Conservation (phyloP, 2,888 invertebrate genomes). For the Diaperis boleti region DNA sequence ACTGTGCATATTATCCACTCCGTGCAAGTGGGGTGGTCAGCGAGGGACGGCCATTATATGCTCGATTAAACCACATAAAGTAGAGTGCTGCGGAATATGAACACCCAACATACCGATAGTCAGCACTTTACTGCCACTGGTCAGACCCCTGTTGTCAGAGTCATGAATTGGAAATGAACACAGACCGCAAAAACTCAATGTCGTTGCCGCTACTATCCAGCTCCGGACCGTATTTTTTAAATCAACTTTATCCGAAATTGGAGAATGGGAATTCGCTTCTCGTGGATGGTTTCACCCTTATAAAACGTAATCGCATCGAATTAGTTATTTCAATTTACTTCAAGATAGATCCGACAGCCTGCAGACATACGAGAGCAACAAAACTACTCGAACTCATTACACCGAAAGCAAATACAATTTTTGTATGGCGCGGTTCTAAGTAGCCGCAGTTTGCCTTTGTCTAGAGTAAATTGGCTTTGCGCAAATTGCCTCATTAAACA, state of each 20-base stretch:
- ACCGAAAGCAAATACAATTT: conserved; percentile 4
- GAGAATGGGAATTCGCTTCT: conserved; percentile 27
- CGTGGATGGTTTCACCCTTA: conserved; percentile 22
- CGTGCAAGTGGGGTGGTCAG: conserved; percentile 58
- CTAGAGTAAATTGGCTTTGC: conserved; percentile 13
- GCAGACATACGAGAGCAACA: conserved; percentile 5
- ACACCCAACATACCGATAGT: conserved; percentile 52
- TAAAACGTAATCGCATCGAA: conserved; percentile 26
- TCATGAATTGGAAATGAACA: conserved; percentile 31
- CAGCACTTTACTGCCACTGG: conserved; percentile 52
- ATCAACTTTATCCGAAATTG: conserved; percentile 9
- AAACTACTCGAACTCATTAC: neutral
- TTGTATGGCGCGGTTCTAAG: neutral
- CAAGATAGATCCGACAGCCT: conserved; percentile 10
- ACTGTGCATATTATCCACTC: conserved; percentile 56
- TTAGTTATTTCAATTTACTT: conserved; percentile 32
- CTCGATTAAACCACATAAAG: conserved; percentile 63
- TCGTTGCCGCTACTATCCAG: conserved; percentile 6
- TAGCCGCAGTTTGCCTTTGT: conserved; percentile 16
- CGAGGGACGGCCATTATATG: conserved; percentile 61
- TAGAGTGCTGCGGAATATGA: conserved; percentile 59
- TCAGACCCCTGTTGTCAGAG: conserved; percentile 41
- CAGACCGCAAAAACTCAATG: conserved; percentile 4
- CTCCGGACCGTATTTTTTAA: conserved; percentile 1
- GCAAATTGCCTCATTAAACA: conserved; percentile 17